Evolutionary conservation across 2,888 invertebrate genomes (phyloP).

Genomic region (Pterobdella sp.): DNA sequence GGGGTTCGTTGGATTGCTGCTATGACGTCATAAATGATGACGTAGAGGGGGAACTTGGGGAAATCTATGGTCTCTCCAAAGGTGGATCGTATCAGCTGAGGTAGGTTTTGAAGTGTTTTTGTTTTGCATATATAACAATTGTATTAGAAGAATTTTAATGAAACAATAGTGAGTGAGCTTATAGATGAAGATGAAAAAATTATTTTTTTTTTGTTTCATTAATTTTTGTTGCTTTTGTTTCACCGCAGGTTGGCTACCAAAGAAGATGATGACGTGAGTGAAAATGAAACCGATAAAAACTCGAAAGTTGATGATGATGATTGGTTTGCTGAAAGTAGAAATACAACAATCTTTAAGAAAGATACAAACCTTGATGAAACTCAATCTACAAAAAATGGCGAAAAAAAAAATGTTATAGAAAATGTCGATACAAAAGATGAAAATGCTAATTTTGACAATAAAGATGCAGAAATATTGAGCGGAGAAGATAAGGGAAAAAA

Average conservation of each 20-base stretch:
- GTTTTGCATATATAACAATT: background rate
- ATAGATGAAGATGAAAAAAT: too few species aligned
- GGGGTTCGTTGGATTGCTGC: background rate
- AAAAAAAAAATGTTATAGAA: background rate
- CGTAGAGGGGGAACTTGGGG: background rate
- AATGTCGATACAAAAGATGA: background rate
- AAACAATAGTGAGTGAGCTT: too few species aligned
- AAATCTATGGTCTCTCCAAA: background rate
- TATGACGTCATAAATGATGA: constrained; percentile 8
- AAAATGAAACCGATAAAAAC: background rate
- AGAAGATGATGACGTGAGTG: constrained; percentile 21
- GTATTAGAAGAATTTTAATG: too few species aligned
- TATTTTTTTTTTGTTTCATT: too few species aligned
- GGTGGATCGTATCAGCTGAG: background rate
- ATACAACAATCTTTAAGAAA: background rate
- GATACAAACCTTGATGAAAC: background rate
- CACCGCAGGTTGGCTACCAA: background rate
- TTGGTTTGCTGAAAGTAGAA: constrained; percentile 11
- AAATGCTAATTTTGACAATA: background rate
- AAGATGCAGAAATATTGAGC: background rate
- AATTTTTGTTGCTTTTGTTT: background rate
- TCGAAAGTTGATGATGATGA: constrained; percentile 3
- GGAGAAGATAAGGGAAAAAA: background rate
- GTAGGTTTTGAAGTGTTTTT: background rate
- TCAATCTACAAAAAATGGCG: background rate